Evolutionary conservation across 1,140 invertebrate species (phyloP), one percentile per base, ranked within the genome.

Genomic region (Trichonephila clavata): DNA sequence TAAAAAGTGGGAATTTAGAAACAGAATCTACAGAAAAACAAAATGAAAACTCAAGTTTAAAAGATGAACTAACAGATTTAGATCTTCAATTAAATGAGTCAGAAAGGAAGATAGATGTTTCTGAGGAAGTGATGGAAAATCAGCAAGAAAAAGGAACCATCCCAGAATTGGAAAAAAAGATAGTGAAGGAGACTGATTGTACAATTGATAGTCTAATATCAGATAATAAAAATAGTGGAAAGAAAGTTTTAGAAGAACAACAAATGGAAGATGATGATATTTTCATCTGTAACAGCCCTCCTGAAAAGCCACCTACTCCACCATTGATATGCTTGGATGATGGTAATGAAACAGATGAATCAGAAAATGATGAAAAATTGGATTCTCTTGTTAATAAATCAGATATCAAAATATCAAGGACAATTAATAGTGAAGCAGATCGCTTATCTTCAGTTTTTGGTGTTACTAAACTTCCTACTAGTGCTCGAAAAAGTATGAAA

Each of bases 281-380:
- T 87, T 84, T 88, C 3, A 80, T 93, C 18, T 86, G 39, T 57
- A 93, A 88, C 39, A 88, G 84, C 57, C 81, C 84, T n/a, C 92
- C 92, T 39, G 60, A 68, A 10, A 92, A 84, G 27, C 90, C 90
- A 50, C 84, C 92, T 20, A 93, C 84, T 60, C 92, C 92, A 24
- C 92, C 92, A 80, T 27, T 88, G 2, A 87, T 93, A 60, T 77
- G 77, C 13, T 32, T 87, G 14, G 84, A 87, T 57, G 92, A 93
- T 81, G 84, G 68, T 3, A 63, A 84, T 43, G 90, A 90, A 77
- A 90, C 87, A 57, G 50, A 50, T 61, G 87, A 90, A 80, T 43
- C 87, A 8, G 87, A 90, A 59, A 8, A 8, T 10, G 88, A 90
- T 18, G 87, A 89, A 24, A 89, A 89, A 57, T n/a, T 50, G 10